These are phyloP conservation scores for Rhyacophila evoluta DNA, from an alignment of 2,888 invertebrate genomes.

Conservation along the genomic window DNA sequence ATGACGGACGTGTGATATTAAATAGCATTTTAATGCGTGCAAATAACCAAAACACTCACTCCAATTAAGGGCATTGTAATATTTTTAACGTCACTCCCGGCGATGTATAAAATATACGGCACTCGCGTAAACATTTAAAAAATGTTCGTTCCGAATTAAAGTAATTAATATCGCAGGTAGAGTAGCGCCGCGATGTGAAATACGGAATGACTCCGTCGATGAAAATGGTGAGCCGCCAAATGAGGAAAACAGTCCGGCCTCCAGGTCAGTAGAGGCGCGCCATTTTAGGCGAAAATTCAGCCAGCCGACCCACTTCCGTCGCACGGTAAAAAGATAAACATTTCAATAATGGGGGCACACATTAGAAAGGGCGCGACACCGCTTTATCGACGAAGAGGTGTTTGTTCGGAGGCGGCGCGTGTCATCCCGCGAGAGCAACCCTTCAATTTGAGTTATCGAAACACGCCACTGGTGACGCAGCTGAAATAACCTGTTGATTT, in stretches of 20 bases:
- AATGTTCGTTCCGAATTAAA: neutral
- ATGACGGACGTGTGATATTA: no score
- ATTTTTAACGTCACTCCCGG: neutral
- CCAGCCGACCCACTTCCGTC: constrained; percentile 6
- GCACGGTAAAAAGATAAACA: constrained; percentile 41
- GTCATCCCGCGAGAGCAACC: constrained; percentile 12
- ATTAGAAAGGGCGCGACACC: constrained; percentile 56
- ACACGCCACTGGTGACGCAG: neutral
- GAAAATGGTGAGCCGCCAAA: constrained; percentile 4
- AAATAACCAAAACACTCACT: constrained; percentile 53
- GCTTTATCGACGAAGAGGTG: neutral
- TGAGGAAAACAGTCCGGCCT: neutral
- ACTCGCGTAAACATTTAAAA: neutral
- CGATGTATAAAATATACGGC: constrained; percentile 1
- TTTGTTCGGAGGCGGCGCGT: neutral
- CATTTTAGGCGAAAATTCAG: neutral
- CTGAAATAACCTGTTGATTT: neutral
- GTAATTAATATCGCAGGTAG: neutral
- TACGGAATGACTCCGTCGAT: neutral
- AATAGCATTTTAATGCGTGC: no score
- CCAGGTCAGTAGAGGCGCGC: neutral
- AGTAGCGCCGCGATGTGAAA: neutral
- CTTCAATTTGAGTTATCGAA: neutral
- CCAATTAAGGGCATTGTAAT: constrained; percentile 59
- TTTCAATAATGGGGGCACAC: constrained; percentile 26